These are phyloP conservation scores for Drosophila novamexicana DNA, from an alignment of 1,140 invertebrate species.

Conservation along the genomic window DNA sequence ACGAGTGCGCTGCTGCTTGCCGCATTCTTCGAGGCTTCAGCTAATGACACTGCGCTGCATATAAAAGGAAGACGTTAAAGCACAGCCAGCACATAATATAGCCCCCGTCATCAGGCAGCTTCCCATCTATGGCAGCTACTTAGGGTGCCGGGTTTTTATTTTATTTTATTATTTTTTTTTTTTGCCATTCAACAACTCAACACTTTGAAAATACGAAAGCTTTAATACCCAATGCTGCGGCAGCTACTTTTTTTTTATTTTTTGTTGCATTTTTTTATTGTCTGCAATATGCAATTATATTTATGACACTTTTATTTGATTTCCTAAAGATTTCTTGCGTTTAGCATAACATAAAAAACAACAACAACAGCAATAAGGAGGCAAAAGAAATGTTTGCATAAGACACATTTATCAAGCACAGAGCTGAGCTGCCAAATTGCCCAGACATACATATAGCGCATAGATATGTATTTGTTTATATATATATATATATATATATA, in stretches of 20 bases:
- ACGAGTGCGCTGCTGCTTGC: conserved; percentile 1
- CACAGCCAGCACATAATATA: conserved; percentile 36
- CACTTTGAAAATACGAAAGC: conserved; percentile 11
- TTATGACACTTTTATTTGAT: conserved; percentile 77
- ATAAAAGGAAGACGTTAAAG: conserved; percentile 36
- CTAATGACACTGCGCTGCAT: conserved; percentile 66
- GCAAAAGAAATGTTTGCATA: conserved; percentile 29
- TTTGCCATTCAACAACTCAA: conserved; percentile 8
- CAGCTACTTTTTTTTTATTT: conserved; percentile 19
- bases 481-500: conserved; percentile 6
- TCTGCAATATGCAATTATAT: conserved; percentile 66
- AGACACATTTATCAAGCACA: conserved; percentile 54
- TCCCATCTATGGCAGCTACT: conserved; percentile 6
- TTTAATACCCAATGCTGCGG: not conserved
- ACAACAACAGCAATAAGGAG: not conserved
- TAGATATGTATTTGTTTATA: conserved; percentile 22
- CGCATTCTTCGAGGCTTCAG: conserved; percentile 25
- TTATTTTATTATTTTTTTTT: not conserved
- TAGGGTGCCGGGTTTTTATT: not conserved
- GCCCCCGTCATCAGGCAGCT: conserved; percentile 30
- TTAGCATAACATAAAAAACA: conserved; percentile 54
- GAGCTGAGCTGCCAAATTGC: conserved; percentile 42
- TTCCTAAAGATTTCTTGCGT: conserved; percentile 72
- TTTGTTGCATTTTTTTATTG: conserved; percentile 50
- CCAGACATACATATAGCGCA: conserved; percentile 11